Evolutionary conservation across 2,113 vertebrate species (phyloP), one percentile per base, ranked within the genome.

Genomic region (Albula glossodonta): DNA sequence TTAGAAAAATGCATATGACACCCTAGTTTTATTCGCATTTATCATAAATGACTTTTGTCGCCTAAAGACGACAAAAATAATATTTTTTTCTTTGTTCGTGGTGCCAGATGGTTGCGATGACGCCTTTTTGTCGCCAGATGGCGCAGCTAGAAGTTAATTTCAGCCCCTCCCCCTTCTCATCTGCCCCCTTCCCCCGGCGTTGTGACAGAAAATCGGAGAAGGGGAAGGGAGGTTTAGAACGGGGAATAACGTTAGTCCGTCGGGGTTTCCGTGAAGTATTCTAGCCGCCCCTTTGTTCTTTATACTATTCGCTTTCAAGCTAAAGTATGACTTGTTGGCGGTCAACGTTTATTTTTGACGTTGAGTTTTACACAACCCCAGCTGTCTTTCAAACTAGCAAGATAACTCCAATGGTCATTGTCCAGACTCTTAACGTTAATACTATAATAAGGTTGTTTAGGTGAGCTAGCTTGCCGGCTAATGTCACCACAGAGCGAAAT

Each of bases 11-110:
- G 91, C 19, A 81, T 63, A 87, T 86, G 88, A 87, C 84, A 89
- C 79, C 22, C 82, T 90, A 82, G 90, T 93, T 92, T 91, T 86
- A 86, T 85, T 92, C 92, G 91, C 88, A 90, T 84, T 81, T 87
- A 4, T 89, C 84, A 92, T 92, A 93, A 85, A 84, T 15, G 50
- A 91, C 90, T 89, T 89, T 92, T 77, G 82, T 85, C 79, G 85
- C 51, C 87, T 87, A 89, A 89, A 92, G 93, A 94, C 83, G 87
- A 90, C 92, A 93, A 90, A 94, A 94, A 91, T 91, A 78, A 91
- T 94, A 94, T 95, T 95, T 94, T 94, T 91, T 92, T 94, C 95
- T 96, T 96, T 96, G 95, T 96, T 95, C 94, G 86, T 85, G 83
- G 92, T 94, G 93, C 92, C 94, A 94, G 94, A 96, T 94, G 95